A percentile compares a stretch with the other conserved stretches of the same genome.
phyloP scores from a whole-genome alignment of 2,888 invertebrate species.

The Sepiola atlantica region DNA sequence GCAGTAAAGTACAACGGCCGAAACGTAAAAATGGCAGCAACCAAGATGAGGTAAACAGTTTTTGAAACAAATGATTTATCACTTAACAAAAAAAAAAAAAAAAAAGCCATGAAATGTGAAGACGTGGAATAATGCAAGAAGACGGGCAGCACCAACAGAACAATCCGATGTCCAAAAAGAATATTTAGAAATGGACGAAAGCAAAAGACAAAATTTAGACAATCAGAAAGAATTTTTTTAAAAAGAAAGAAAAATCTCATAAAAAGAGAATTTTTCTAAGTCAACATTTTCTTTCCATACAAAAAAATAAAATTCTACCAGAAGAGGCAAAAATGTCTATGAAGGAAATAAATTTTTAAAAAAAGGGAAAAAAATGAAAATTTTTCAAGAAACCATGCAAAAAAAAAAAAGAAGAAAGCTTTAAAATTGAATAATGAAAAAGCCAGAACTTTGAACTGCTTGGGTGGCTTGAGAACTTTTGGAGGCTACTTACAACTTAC shows the following conservation, averaged over 20 bases:
- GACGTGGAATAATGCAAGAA: background rate
- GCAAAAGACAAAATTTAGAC: background rate
- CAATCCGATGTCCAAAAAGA: background rate
- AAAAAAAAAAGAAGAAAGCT: no score
- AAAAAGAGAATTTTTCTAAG: background rate
- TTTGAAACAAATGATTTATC: no score
- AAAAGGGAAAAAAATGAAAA: background rate
- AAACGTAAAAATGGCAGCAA: no score
- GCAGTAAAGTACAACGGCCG: no score
- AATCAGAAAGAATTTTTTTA: background rate
- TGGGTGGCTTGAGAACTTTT: background rate
- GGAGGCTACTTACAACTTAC: constrained; percentile 32
- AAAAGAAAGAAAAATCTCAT: no score
- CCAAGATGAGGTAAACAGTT: no score
- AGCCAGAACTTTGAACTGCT: constrained; percentile 1
- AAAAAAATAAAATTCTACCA: background rate
- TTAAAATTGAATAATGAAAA: constrained; percentile 1
- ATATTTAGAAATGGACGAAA: background rate
- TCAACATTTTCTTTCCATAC: background rate
- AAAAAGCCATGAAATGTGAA: background rate
- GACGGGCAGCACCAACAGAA: background rate
- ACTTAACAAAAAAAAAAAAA: background rate
- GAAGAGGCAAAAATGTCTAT: background rate
- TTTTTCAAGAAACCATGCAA: background rate
- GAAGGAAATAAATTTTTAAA: no score